Evolutionary conservation across 2,888 invertebrate species (phyloP).

Genomic region (Danaus chrysippus): DNA sequence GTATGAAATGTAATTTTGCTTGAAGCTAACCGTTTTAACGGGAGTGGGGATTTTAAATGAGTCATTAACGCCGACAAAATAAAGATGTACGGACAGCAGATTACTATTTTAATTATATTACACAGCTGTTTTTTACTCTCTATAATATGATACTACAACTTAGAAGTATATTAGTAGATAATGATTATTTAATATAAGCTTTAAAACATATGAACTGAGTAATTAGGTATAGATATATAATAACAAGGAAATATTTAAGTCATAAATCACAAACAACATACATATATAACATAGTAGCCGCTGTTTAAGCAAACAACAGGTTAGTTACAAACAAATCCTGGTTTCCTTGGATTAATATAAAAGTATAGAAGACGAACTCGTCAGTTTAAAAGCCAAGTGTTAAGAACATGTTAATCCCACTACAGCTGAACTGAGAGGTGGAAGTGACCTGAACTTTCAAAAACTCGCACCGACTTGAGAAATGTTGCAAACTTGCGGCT

Average conservation of each 20-base stretch:
- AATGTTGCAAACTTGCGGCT: conserved; percentile 55
- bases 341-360: neutral
- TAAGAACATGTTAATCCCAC: conserved; percentile 34
- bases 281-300: neutral
- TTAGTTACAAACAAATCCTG: neutral
- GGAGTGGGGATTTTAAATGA: conserved; percentile 10
- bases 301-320: neutral
- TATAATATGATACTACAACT: no score
- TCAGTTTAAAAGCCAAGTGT: conserved; percentile 31
- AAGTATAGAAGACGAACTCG: conserved; percentile 13
- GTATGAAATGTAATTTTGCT: conserved; percentile 61
- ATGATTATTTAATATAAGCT: no score
- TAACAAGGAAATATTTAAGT: no score
- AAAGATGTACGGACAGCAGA: conserved; percentile 4
- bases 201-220: no score
- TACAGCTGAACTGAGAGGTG: conserved; percentile 30
- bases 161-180: no score
- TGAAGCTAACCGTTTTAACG: conserved; percentile 30
- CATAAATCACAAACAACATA: no score
- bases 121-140: no score
- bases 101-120: neutral
- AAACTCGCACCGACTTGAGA: conserved; percentile 33
- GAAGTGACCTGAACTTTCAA: conserved; percentile 33
- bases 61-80: conserved; percentile 5
- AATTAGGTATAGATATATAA: no score